Percentiles rank a stretch among this genome's conserved stretches.
Evolutionary conservation across 2,113 vertebrate species (phyloP).

Genomic region (Oreotrochilus melanogaster): DNA sequence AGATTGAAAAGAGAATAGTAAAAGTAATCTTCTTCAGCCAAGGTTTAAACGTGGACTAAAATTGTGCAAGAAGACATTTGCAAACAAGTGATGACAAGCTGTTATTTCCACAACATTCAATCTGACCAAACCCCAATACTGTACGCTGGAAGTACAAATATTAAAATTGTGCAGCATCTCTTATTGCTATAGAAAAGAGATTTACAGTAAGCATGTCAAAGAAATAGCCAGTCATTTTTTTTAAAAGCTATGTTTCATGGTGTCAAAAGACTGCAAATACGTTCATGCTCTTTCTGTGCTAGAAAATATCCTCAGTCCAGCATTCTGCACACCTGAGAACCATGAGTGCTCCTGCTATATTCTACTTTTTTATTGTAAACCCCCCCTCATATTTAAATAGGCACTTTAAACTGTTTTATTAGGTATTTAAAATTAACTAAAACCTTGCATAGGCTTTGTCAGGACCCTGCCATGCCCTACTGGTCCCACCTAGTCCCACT

Average conservation of each 20-base stretch:
- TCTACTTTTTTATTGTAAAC: not conserved
- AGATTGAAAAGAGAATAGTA: not conserved
- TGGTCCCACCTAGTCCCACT: not conserved
- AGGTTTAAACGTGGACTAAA: not conserved
- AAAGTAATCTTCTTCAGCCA: not conserved
- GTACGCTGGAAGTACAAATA: not conserved
- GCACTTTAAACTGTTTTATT: not conserved
- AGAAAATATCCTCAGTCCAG: not conserved
- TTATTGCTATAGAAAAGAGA: not conserved
- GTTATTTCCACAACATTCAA: not conserved
- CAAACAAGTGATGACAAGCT: not conserved
- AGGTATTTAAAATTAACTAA: not conserved
- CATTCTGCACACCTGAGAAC: not conserved
- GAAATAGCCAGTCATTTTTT: not conserved
- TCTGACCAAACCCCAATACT: not conserved
- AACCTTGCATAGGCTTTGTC: not conserved
- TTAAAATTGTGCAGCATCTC: not conserved
- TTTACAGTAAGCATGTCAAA: not conserved
- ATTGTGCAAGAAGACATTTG: not conserved
- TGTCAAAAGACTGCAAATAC: not conserved
- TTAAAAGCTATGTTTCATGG: not conserved
- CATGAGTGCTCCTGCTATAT: not conserved
- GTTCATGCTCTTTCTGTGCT: not conserved
- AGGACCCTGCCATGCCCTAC: not conserved
- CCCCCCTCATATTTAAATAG: not conserved